Conservation (phyloP, 1,140 invertebrate species). For the Pomphorhynchus laevis region DNA sequence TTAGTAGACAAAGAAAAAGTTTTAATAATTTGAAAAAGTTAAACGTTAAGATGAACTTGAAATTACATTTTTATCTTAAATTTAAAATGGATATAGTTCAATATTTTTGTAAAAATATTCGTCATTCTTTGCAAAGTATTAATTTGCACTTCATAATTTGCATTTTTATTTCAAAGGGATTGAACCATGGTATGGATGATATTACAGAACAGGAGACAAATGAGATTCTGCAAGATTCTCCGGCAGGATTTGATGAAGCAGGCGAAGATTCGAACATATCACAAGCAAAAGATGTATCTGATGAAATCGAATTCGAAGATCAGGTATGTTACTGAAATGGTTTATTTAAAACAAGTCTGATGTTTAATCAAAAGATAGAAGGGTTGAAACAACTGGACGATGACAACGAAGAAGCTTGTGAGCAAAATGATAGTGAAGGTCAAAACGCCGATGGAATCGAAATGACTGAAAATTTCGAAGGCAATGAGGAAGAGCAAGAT, state of each 20-base stretch:
- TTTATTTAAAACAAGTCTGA: constrained; percentile 2
- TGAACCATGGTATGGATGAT: too few species aligned
- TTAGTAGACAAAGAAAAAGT: too few species aligned
- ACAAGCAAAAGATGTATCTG: neutral
- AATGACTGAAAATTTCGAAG: constrained; percentile 63
- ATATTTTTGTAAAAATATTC: too few species aligned
- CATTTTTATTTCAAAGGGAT: too few species aligned
- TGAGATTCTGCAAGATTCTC: too few species aligned
- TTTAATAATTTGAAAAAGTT: too few species aligned
- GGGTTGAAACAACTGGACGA: constrained; percentile 15
- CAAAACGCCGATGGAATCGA: constrained; percentile 69
- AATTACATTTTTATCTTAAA: too few species aligned
- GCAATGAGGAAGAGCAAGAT: constrained; percentile 22
- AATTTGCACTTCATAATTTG: too few species aligned
- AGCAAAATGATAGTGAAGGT: constrained; percentile 18
- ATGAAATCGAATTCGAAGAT: neutral
- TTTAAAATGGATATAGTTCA: too few species aligned
- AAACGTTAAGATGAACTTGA: too few species aligned
- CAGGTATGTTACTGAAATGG: neutral
- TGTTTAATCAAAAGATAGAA: constrained; percentile 11
- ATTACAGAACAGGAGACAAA: constrained; percentile 13
- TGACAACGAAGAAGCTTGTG: constrained; percentile 15
- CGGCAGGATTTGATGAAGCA: constrained; percentile 26
- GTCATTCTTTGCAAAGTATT: too few species aligned
- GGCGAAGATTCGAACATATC: constrained; percentile 15